Evolutionary conservation across 2,888 invertebrate species (phyloP), one percentile per base, ranked within the genome.

Genomic region (Pomacea canaliculata): DNA sequence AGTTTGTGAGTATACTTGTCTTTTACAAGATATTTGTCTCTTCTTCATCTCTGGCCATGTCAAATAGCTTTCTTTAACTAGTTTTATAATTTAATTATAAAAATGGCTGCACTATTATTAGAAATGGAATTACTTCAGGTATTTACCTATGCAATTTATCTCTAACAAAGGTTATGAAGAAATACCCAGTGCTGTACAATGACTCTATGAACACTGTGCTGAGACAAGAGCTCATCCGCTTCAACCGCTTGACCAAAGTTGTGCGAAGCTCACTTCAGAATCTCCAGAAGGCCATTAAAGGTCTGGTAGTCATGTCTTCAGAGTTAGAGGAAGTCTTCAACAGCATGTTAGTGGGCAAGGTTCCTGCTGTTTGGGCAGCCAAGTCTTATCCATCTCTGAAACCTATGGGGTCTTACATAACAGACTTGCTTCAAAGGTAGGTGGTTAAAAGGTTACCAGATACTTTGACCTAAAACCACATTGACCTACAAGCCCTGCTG

Each of bases 381-480:
- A 91, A 91, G 82, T 91, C 91, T 18, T 91, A 91, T 80, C 91
- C 91, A 4, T 91, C 90, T 12, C 85, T 91, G 56, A 91, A 91
- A 84, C 91, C 91, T 27, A 85, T 91, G 16, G 91, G 91, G 16
- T 87, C 89, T 77, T 91, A 91, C 80, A 85, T 91, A 51, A 85
- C 87, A 37, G 91, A 91, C 81, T 83, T 97, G 82, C 90, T 95
- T 71, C 93, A 94, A 74, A 93, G 97, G 90, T 90, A 78, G 70
- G 76, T 71, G n/a, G 16, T 23, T 37, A 37, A 5, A 37, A 37
- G 37, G 37, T 37, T 37, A 37, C 37, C 37, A 37, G 37, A 5
- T 62, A 18, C 18, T 62, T 18, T 62, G 62, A 37, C 37, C 69
- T 68, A 46, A 46, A 68, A 37, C 37, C 37, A 5, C 37, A 37